Base-by-base conservation (phyloP, 2,113 vertebrate species). In the Rostratula benghalensis region DNA sequence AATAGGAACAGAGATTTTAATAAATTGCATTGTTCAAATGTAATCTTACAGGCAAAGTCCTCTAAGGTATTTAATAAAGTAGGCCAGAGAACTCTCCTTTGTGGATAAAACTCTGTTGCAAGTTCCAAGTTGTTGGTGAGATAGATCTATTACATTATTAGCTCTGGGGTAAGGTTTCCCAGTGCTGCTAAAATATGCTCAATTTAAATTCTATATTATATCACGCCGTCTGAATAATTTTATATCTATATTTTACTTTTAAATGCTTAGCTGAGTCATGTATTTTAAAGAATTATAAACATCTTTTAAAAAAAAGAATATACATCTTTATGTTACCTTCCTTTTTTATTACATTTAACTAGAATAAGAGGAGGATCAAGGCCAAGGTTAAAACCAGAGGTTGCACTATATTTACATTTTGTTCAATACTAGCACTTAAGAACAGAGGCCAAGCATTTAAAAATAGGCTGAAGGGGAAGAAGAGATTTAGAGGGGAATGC, bases 201-300 rank as follows among this genome's bases (percentile, higher is more conserved):
- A 83, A 93, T 94, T 97, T 96, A 97, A 97, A 96, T 97, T 97
- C 96, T 92, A 82, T 94, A 95, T 96, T 96, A 83, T 97, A 91
- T 89, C 95, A 87, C 54, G 76, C 50, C 1, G 0, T 96, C 92
- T 95, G 91, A 95, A 96, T 96, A 97, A 96, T 98, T 97, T 97
- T 94, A 88, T 96, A 88, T 95, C 94, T 96, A 89, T 96, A 96
- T 97, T 96, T 97, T 97, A 97, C 87, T 96, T 96, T 96, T 93
- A 96, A 96, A 97, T 97, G 90, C 91, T 92, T 86, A 83, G 91
- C 95, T 96, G 92, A 94, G 73, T 96, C 94, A 94, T 79, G 92
- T 80, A 83, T 94, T 97, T 94, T 95, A 90, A 95, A 94, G 93
- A 94, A 87, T 95, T 86, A 90, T 79, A 94, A 94, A 95, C 71